These are phyloP conservation scores for Apodemus speciosus DNA, from an alignment of 2,113 vertebrate species.

Conservation along the genomic window DNA sequence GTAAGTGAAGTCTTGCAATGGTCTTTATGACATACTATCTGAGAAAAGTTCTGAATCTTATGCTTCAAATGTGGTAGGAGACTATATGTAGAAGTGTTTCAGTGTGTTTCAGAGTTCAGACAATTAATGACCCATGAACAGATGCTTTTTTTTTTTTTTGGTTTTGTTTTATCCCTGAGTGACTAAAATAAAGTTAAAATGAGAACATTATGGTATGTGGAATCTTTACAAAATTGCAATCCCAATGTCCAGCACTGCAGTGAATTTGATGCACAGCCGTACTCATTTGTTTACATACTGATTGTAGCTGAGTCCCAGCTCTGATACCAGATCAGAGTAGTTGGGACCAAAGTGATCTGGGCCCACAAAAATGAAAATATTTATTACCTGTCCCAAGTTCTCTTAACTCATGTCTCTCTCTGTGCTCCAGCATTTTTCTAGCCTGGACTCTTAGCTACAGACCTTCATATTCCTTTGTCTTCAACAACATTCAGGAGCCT, in stretches of 20 bases:
- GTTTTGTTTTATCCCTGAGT: not conserved
- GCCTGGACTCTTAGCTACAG: not conserved
- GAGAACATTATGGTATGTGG: not conserved
- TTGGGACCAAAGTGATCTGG: not conserved
- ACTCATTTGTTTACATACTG: not conserved
- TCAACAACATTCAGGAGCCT: not conserved
- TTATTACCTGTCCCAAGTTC: not conserved
- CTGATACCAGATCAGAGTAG: not conserved
- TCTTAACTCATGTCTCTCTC: fast-evolving
- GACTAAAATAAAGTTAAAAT: not conserved
- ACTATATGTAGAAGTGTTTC: not conserved
- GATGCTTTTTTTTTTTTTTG: not conserved
- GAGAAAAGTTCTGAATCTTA: not conserved
- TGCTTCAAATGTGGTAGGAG: not conserved
- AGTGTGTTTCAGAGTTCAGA: not conserved
- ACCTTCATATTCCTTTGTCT: not conserved
- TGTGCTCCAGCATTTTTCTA: fast-evolving
- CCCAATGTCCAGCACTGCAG: not conserved
- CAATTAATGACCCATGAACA: not conserved
- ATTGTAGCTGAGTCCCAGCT: not conserved
- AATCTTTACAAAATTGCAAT: not conserved
- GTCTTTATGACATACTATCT: not conserved
- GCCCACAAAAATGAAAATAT: not conserved
- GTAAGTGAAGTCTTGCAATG: not conserved
- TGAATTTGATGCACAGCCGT: not conserved